These are phyloP conservation scores for Leptodactylus fallax DNA, from an alignment of 2,797 vertebrate genomes.

Conservation along the genomic window DNA sequence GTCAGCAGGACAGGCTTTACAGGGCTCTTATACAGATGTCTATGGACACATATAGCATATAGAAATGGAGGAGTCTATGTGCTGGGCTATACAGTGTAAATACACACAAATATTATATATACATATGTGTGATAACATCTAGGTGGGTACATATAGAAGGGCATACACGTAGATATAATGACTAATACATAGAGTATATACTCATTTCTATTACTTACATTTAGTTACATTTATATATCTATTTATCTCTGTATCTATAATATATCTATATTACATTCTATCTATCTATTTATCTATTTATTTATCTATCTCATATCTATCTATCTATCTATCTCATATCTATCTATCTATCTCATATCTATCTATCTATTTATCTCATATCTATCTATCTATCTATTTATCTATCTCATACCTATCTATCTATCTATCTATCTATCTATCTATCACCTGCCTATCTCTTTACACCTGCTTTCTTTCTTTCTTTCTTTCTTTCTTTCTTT, in stretches of 20 bases:
- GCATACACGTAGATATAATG: not conserved
- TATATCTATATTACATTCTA: conserved; percentile 1
- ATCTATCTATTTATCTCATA: conserved; percentile 13
- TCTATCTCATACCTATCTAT: not conserved
- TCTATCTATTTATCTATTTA: not conserved
- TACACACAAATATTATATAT: too few relatives aligned
- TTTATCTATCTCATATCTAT: not conserved
- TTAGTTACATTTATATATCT: not conserved
- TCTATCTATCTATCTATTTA: conserved; percentile 10
- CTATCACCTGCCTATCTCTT: not conserved
- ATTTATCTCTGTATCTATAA: not conserved
- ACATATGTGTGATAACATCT: too few relatives aligned
- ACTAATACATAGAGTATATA: too few relatives aligned
- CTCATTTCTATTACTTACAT: not conserved
- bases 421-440: conserved; percentile 21
- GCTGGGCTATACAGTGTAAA: too few relatives aligned
- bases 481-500: conserved; percentile 5
- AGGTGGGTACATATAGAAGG: not conserved
- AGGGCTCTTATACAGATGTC: too few relatives aligned
- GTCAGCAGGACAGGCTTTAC: too few relatives aligned
- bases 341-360: conserved; percentile 15
- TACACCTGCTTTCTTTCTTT: not conserved
- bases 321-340: not conserved
- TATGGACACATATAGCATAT: too few relatives aligned
- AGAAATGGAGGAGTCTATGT: too few relatives aligned